Percentiles rank a stretch among this genome's conserved stretches.
Conservation (phyloP, 2,888 invertebrate species). For the Mesorhabditis belari region DNA sequence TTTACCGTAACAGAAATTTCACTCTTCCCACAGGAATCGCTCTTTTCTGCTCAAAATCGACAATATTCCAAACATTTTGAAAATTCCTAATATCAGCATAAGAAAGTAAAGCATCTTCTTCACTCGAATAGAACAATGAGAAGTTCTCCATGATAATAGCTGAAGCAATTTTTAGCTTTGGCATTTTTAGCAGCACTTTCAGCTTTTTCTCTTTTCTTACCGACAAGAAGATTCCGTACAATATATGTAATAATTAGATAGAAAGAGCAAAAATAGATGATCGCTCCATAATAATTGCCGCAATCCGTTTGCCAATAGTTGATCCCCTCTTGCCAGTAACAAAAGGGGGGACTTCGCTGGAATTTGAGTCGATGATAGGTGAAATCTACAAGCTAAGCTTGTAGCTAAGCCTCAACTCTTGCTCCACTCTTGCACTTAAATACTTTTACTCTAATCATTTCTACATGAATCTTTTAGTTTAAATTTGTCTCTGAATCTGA, state of each 20-base stretch:
- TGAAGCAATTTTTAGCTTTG: constrained; percentile 54
- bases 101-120: constrained; percentile 93
- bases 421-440: too few species aligned
- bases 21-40: constrained; percentile 47
- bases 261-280: constrained; percentile 97
- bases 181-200: neutral
- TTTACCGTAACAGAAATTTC: constrained; percentile 44
- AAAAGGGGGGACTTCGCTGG: constrained; percentile 63
- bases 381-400: too few species aligned
- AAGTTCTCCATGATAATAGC: constrained; percentile 99
- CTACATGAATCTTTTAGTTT: neutral
- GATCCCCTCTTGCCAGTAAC: constrained; percentile 56
- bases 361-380: too few species aligned
- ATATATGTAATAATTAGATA: constrained; percentile 99
- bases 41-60: constrained; percentile 84
- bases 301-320: constrained; percentile 91
- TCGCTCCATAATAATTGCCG: constrained; percentile 91
- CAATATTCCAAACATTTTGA: constrained; percentile 98
- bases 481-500: neutral
- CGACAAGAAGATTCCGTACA: constrained; percentile 92
- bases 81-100: constrained; percentile 98
- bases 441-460: too few species aligned
- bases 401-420: too few species aligned
- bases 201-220: constrained; percentile 61
- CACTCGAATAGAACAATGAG: constrained; percentile 96